These are phyloP conservation scores for Drosophila koepferae DNA, from an alignment of 2,888 invertebrate species.

Conservation along the genomic window DNA sequence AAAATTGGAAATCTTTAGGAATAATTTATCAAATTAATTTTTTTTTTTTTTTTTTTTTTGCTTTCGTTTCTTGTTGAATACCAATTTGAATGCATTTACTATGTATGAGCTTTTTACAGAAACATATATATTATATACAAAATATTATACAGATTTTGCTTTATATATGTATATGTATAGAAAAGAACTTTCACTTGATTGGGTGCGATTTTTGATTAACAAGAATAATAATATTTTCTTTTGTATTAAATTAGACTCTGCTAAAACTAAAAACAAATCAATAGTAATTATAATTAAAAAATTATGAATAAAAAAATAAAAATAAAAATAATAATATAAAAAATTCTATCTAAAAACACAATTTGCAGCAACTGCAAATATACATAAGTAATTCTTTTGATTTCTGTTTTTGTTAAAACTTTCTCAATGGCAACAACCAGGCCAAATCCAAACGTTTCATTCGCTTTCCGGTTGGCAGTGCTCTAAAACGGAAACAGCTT, in stretches of 20 bases:
- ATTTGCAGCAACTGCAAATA: slow-evolving; percentile 66
- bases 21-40: slow-evolving; percentile 54
- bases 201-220: slow-evolving; percentile 49
- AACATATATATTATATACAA: slow-evolving; percentile 54
- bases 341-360: slow-evolving; percentile 82
- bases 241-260: slow-evolving; percentile 62
- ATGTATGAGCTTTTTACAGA: slow-evolving; percentile 54
- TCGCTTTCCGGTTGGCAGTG: slow-evolving; percentile 37
- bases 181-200: slow-evolving; percentile 37
- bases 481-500: slow-evolving; percentile 82
- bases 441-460: slow-evolving; percentile 66
- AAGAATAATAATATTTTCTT: slow-evolving; percentile 26
- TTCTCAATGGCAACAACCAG: slow-evolving; percentile 69
- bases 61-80: slow-evolving; percentile 25
- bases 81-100: slow-evolving; percentile 52
- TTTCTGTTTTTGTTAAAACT: slow-evolving; percentile 53
- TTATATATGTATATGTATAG: slow-evolving; percentile 52
- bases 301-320: slow-evolving; percentile 7
- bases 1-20: slow-evolving; percentile 66
- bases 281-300: slow-evolving; percentile 57
- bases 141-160: slow-evolving; percentile 35
- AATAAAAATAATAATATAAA: slow-evolving; percentile 67
- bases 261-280: slow-evolving; percentile 78
- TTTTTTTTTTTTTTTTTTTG: slow-evolving; percentile 20
- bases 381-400: slow-evolving; percentile 37